Percentiles rank a stretch among this genome's conserved stretches.
These are phyloP conservation scores for Araneus ventricosus DNA, from an alignment of 1,140 invertebrate genomes.

Conservation along the genomic window DNA sequence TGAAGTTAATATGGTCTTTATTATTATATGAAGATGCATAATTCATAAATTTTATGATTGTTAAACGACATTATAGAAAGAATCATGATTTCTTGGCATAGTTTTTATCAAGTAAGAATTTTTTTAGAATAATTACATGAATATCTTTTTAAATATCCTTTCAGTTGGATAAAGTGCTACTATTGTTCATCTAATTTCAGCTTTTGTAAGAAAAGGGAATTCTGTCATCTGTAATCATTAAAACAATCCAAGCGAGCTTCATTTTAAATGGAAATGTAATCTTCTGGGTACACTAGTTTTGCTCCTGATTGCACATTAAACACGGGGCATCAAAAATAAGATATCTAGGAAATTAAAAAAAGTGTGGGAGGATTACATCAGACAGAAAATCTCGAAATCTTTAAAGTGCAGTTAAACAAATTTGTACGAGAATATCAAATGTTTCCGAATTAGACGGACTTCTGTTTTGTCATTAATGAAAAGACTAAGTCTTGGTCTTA, in stretches of 20 bases:
- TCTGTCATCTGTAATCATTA: background rate
- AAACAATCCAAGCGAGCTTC: background rate
- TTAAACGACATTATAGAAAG: background rate
- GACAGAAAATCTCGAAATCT: no score
- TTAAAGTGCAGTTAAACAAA: no score
- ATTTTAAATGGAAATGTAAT: constrained; percentile 39
- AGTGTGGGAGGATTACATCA: no score
- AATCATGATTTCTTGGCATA: background rate
- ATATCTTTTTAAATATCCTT: background rate
- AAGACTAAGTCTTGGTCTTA: no score
- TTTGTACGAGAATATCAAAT: background rate
- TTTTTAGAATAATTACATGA: background rate
- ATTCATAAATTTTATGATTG: background rate
- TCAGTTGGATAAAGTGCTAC: background rate
- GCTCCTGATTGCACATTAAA: background rate
- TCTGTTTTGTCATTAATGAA: background rate
- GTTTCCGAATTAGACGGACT: background rate
- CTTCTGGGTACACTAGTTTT: background rate
- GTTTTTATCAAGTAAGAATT: no score
- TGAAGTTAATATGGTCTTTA: no score
- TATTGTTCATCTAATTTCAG: background rate
- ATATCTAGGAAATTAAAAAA: background rate
- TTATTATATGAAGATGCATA: no score
- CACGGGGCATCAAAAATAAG: background rate
- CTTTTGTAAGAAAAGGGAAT: background rate